These are phyloP conservation scores for Tinea pellionella DNA, from an alignment of 2,888 invertebrate species.

Conservation along the genomic window DNA sequence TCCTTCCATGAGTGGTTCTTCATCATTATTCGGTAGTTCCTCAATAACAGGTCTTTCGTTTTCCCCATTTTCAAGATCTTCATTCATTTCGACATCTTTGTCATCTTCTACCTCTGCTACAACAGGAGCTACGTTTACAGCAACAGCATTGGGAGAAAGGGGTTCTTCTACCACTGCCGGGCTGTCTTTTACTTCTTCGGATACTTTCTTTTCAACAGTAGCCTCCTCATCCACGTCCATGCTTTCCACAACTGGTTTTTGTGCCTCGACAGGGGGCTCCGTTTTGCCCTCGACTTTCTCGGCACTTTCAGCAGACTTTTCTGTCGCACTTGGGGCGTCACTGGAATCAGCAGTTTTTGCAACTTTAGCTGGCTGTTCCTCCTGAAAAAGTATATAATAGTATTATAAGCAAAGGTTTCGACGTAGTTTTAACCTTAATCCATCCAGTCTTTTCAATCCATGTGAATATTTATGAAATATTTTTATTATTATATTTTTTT, in stretches of 20 bases:
- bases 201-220: constrained; percentile 28
- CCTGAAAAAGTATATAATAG: constrained; percentile 21
- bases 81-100: not conserved
- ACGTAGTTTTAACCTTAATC: not conserved
- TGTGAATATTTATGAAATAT: too few relatives aligned
- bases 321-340: not conserved
- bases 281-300: not conserved
- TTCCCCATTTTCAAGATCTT: constrained; percentile 45
- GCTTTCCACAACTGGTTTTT: not conserved
- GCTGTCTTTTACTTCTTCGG: constrained; percentile 15
- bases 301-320: not conserved
- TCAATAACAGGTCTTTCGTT: constrained; percentile 35
- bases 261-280: not conserved
- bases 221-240: constrained; percentile 27
- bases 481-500: not conserved
- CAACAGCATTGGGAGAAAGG: constrained; percentile 17
- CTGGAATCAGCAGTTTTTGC: constrained; percentile 51
- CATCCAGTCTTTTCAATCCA: too few relatives aligned
- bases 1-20: constrained; percentile 34
- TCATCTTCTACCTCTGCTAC: not conserved
- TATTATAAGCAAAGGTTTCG: not conserved
- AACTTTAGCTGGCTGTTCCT: constrained; percentile 61
- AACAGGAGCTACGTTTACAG: constrained; percentile 29
- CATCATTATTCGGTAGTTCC: constrained; percentile 26
- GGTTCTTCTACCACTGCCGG: constrained; percentile 12